These are phyloP conservation scores for Anabas testudineus DNA, from an alignment of 2,797 vertebrate genomes.

Conservation along the genomic window DNA sequence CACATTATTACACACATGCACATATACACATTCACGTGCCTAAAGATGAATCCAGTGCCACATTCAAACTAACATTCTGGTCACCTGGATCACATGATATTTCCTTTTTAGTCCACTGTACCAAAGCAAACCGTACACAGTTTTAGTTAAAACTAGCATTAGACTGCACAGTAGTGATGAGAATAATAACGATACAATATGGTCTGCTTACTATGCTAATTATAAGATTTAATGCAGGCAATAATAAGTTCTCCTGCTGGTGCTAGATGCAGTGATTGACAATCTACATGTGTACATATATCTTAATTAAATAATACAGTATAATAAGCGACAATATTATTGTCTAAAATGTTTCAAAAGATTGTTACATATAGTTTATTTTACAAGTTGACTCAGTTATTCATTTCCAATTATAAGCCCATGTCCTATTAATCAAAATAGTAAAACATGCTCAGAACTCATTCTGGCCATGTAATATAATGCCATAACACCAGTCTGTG, in stretches of 20 bases:
- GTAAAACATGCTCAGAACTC: neutral
- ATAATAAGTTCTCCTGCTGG: constrained; percentile 1
- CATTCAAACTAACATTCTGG: constrained; percentile 57
- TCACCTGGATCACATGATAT: constrained; percentile 47
- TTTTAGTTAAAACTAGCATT: constrained; percentile 12
- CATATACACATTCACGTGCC: constrained; percentile 43
- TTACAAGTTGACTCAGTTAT: neutral
- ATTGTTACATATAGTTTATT: neutral
- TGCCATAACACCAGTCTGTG: neutral
- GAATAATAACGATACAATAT: constrained; percentile 11
- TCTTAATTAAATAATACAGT: neutral
- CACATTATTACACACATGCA: constrained; percentile 28
- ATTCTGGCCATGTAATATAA: neutral
- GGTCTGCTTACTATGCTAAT: neutral
- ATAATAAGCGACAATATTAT: neutral
- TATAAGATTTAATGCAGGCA: neutral
- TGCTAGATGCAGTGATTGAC: neutral
- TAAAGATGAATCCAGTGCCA: constrained; percentile 56
- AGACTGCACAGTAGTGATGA: constrained; percentile 10
- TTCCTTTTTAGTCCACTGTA: constrained; percentile 37
- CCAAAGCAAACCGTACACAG: constrained; percentile 6
- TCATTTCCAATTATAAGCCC: neutral
- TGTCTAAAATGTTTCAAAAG: neutral
- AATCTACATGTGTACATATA: neutral
- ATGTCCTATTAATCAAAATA: constrained; percentile 18